phyloP scores from a whole-genome alignment of 2,797 vertebrate species.

The Muscicapa striata region DNA sequence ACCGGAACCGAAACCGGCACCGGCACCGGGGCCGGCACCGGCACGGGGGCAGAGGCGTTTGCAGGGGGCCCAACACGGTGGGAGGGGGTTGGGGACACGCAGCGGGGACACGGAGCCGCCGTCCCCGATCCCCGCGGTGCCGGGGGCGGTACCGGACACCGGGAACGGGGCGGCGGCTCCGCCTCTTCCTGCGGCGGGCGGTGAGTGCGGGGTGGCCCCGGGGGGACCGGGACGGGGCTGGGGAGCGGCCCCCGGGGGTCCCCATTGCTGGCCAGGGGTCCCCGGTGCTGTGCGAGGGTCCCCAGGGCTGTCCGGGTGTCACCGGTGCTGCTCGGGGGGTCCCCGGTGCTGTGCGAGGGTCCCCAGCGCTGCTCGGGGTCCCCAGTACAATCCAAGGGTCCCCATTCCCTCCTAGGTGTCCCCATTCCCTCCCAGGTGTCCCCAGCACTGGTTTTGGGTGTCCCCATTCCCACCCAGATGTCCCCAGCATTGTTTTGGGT shows the following conservation, averaged over 20 bases:
- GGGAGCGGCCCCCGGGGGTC: neutral
- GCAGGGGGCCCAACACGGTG: too few species aligned
- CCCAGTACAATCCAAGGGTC: neutral
- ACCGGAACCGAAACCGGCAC: neutral
- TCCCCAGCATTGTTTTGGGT: too few species aligned
- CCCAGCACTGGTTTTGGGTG: too few species aligned
- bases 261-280: accelerated
- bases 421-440: too few species aligned
- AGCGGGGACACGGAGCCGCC: neutral
- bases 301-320: neutral
- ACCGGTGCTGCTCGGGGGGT: neutral
- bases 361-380: too few species aligned
- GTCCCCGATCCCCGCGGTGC: accelerated
- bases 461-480: too few species aligned
- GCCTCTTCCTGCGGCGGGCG: neutral
- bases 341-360: accelerated
- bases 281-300: accelerated
- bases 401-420: too few species aligned
- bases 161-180: neutral
- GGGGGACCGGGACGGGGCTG: neutral
- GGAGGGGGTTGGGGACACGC: neutral
- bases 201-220: neutral
- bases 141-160: neutral
- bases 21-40: neutral
- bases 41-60: neutral